Base-by-base conservation (phyloP, 2,113 vertebrate genomes). In the Sinocyclocheilus anophthalmus region DNA sequence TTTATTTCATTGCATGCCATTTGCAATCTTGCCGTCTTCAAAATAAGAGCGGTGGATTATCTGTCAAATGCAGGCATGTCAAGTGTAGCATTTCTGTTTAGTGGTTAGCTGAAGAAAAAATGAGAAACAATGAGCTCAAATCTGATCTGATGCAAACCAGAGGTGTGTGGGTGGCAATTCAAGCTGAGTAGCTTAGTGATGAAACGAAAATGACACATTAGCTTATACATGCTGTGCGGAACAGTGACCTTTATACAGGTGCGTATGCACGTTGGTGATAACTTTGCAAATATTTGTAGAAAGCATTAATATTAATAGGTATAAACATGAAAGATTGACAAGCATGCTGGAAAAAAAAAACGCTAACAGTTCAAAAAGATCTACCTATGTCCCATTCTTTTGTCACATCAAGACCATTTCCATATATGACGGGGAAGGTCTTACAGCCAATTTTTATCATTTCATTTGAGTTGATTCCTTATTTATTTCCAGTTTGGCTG, bases 401-500 rank as follows among this genome's bases (percentile, higher is more conserved):
- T 59, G 67, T 75, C 72, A 30, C 80, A 42, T 42, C 7, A 37
- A 37, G 37, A 37, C 3, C 42, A 42, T 83, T 83, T 77, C 53
- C 83, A 79, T 81, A 88, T 83, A 77, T 85, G 79, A 77, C 69
- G 81, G 57, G 82, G 75, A 67, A 83, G 57, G 50, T 86, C 81
- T 83, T 76, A 88, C 65, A 88, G 75, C 72, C 86, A 59, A 72
- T 87, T 85, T 87, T 89, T 88, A 81, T 86, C 85, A 84, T 88
- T 89, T 85, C 76, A 79, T 84, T 88, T 87, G 81, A 81, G 67
- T 89, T 84, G 87, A 87, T 86, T 87, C 77, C 63, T 87, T 92
- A 90, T 91, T 91, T 90, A 90, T 92, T 91, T 90, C 85, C 83
- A 88, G 89, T 88, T 87, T 89, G 84, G 84, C 85, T 84, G 87